These are phyloP conservation scores for Idaea straminata DNA, from an alignment of 2,888 invertebrate species.

Conservation along the genomic window DNA sequence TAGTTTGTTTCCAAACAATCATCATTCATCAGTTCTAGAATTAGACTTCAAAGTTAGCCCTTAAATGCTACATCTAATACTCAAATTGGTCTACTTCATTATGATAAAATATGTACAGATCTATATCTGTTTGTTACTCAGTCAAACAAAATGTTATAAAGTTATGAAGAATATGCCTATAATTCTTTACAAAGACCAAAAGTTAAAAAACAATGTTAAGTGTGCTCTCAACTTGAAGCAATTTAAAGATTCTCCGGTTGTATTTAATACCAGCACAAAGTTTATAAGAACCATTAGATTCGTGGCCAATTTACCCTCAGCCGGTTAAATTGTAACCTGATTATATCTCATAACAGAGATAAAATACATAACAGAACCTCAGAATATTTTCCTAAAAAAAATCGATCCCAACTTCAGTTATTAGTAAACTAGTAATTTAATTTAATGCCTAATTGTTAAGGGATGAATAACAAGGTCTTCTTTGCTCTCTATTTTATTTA, in stretches of 20 bases:
- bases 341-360: background rate
- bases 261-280: conserved; percentile 1
- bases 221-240: background rate
- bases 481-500: background rate
- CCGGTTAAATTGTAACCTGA: background rate
- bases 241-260: background rate
- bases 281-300: background rate
- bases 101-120: background rate
- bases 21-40: too few relatives aligned
- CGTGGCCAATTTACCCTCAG: background rate
- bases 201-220: background rate
- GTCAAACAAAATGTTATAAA: background rate
- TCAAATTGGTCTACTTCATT: background rate
- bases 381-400: background rate
- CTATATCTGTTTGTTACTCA: background rate
- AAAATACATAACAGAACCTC: background rate
- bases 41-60: too few relatives aligned
- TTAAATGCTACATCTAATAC: too few relatives aligned
- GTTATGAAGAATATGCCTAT: background rate
- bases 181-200: background rate
- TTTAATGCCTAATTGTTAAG: too few relatives aligned
- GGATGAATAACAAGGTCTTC: background rate
- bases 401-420: background rate
- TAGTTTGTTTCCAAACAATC: too few relatives aligned
- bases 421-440: background rate